Percentiles rank a stretch among this genome's conserved stretches.
Conservation (phyloP, 2,797 vertebrate genomes). For the Ciconia nigra region DNA sequence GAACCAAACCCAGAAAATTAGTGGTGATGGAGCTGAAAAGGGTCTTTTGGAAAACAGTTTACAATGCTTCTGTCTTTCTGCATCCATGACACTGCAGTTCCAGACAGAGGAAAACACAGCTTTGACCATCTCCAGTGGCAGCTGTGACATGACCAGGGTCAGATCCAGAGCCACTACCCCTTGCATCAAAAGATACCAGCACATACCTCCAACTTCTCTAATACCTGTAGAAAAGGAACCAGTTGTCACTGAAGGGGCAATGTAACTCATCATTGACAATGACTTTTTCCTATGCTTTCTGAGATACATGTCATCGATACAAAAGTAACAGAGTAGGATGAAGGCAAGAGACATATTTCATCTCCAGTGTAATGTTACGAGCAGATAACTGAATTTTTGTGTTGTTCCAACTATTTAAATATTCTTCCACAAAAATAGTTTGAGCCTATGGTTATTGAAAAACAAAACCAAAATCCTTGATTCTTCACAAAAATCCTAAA, state of each 20-base stretch:
- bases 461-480: not conserved
- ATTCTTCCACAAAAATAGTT: not conserved
- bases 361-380: not conserved
- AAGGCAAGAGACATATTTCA: not conserved
- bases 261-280: not conserved
- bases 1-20: not conserved
- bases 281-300: not conserved
- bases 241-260: not conserved
- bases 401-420: not conserved
- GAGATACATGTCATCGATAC: not conserved
- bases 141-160: accelerated
- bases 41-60: not conserved
- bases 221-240: not conserved
- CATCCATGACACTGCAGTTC: not conserved
- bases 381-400: not conserved
- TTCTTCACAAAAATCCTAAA: not conserved
- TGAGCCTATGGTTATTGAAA: not conserved
- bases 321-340: not conserved
- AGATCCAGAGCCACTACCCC: not conserved
- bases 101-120: not conserved
- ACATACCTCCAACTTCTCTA: not conserved
- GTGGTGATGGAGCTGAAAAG: not conserved
- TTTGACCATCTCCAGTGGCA: not conserved
- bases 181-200: not conserved
- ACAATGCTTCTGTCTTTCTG: not conserved